Base-by-base conservation (phyloP, 1,140 invertebrate genomes). In the Kradibia gibbosae region DNA sequence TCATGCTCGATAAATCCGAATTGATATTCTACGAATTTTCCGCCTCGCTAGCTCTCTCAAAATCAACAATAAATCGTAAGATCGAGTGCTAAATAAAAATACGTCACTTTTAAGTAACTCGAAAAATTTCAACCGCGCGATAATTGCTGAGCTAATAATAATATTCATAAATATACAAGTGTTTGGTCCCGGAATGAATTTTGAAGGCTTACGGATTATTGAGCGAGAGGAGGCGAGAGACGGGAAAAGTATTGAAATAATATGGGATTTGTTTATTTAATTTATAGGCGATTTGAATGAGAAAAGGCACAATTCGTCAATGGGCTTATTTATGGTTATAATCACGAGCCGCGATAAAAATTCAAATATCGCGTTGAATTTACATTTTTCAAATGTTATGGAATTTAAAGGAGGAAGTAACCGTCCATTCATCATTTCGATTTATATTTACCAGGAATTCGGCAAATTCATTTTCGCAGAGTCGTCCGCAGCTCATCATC, bases 371-470 rank as follows among this genome's bases (percentile, higher is more conserved):
- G 17, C 70, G 13, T 67, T 1, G 17, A 10, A 31, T 7, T 31
- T 11, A 48, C 22, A 39, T n/a, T 50, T 50, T 31, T 50, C 17
- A 13, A n/a, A 50, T 31, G 25, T 72, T 72, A 72, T 31, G 39
- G 70, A 48, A 72, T 72, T 39, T 8, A 67, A 39, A 31, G 15
- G 11, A 71, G 70, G 5, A 45, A 71, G 48, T 15, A 13, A 17
- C 1, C n/a, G 4, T 71, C 42, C 48, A 55, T 74, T 20, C 5
- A 36, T 73, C 67, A 48, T 53, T 34, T 53, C 42, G n/a, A 50
- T 48, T 74, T 74, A 74, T 36, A 28, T 53, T 74, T 75, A 76
- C 55, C 31, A 3, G 25, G 74, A 78, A 78, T 53, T 53, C 3
- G 11, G 42, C 4, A 53, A 75, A 75, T 60, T 60, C 60, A 75